Evolutionary conservation across 2,113 vertebrate genomes (phyloP).

Genomic region (Tyto alba): DNA sequence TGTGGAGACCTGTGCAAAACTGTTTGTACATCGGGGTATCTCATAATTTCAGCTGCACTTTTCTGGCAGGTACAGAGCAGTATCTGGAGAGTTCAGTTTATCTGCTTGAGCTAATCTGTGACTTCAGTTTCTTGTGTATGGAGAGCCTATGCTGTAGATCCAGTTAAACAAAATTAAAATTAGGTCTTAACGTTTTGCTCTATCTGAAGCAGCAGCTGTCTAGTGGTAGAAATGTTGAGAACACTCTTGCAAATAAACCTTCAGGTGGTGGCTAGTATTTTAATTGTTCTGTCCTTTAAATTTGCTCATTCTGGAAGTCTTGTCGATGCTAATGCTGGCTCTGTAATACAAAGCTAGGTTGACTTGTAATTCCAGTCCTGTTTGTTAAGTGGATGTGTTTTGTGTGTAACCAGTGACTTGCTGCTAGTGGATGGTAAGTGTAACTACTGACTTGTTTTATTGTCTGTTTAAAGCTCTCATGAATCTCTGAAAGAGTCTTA

Average conservation of each 20-base stretch:
- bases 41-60: background rate
- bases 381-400: background rate
- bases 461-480: background rate
- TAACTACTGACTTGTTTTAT: background rate
- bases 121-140: background rate
- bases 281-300: background rate
- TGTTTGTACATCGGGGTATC: rapidly evolving
- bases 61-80: background rate
- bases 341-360: background rate
- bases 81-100: background rate
- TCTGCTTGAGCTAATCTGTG: background rate
- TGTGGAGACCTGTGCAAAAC: background rate
- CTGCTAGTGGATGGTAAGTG: background rate
- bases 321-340: background rate
- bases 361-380: background rate
- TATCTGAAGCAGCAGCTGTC: background rate
- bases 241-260: background rate
- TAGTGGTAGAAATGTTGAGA: background rate
- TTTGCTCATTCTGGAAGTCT: background rate
- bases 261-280: background rate
- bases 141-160: background rate
- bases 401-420: background rate
- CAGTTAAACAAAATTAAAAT: background rate
- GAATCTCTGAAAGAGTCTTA: background rate
- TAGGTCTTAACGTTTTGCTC: background rate